These are phyloP conservation scores for Drosophila simulans DNA, from an alignment of 1,140 invertebrate species.

Conservation along the genomic window DNA sequence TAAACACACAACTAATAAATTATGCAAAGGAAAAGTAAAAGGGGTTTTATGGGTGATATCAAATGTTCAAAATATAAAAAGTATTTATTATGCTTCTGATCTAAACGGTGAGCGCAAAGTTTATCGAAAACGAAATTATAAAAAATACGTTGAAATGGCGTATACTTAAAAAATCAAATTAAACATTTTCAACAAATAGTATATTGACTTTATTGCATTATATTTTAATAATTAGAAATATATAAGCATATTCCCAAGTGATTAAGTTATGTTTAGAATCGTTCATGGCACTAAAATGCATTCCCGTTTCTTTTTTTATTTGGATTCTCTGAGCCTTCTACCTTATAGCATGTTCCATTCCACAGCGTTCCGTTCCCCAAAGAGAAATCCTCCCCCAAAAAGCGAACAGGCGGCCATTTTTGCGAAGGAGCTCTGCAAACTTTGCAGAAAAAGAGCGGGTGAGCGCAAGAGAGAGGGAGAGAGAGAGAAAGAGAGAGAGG, in stretches of 20 bases:
- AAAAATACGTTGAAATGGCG: no score
- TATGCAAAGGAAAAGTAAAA: no score
- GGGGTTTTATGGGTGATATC: not conserved
- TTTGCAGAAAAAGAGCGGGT: conserved; percentile 60
- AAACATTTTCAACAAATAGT: no score
- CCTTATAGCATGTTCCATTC: conserved; percentile 46
- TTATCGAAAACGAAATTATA: no score
- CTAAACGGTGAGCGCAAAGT: no score
- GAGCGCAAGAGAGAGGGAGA: conserved; percentile 22
- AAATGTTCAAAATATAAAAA: not conserved
- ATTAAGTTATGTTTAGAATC: not conserved
- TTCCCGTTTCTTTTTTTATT: not conserved
- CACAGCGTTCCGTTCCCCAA: conserved; percentile 33
- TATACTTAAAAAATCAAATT: no score
- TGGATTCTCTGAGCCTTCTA: not conserved
- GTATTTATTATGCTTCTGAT: no score
- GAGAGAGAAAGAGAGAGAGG: conserved; percentile 38
- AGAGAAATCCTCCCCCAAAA: conserved; percentile 55
- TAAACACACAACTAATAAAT: no score
- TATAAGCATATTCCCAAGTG: no score
- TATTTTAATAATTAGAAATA: not conserved
- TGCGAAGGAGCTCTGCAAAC: conserved; percentile 57
- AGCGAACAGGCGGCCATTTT: conserved; percentile 72
- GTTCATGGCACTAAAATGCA: not conserved
- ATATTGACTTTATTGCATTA: no score